phyloP scores from a whole-genome alignment of 2,888 invertebrate species.

The Synanthedon vespiformis region DNA sequence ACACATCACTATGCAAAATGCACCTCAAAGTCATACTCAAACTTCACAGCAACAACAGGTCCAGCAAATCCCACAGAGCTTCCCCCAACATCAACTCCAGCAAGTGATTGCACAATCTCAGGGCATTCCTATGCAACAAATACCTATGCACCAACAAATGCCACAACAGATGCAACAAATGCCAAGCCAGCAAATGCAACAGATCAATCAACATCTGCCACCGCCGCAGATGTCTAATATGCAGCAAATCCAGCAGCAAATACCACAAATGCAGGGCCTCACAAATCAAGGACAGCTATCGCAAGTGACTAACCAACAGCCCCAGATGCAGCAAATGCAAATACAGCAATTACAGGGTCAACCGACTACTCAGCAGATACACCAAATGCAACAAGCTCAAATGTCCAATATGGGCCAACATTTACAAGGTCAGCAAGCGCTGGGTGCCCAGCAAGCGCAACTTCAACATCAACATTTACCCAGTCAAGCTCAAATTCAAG shows the following conservation, averaged over 20 bases:
- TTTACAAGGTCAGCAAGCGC: constrained; percentile 54
- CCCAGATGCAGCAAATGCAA: constrained; percentile 66
- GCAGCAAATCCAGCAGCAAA: constrained; percentile 65
- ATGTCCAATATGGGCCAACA: constrained; percentile 62
- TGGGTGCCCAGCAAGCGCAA: constrained; percentile 61
- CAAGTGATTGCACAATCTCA: constrained; percentile 64
- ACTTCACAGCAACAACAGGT: constrained; percentile 58
- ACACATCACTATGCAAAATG: constrained; percentile 61
- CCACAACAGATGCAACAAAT: constrained; percentile 68
- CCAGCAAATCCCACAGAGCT: constrained; percentile 66
- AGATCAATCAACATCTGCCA: constrained; percentile 59
- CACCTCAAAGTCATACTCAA: constrained; percentile 45
- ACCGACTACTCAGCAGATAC: constrained; percentile 59
- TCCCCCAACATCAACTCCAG: constrained; percentile 65
- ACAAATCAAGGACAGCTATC: constrained; percentile 57
- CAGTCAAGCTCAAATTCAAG: constrained; percentile 65
- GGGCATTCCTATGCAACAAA: constrained; percentile 63
- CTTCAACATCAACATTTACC: constrained; percentile 64
- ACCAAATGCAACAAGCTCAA: constrained; percentile 63
- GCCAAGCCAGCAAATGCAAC: constrained; percentile 67
- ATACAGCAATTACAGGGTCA: constrained; percentile 64
- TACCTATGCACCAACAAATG: constrained; percentile 66
- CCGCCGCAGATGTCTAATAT: constrained; percentile 60
- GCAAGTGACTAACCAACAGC: constrained; percentile 58
- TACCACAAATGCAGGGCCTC: constrained; percentile 63